Conservation (phyloP, 2,888 invertebrate species). For the Mellilla xanthometata region DNA sequence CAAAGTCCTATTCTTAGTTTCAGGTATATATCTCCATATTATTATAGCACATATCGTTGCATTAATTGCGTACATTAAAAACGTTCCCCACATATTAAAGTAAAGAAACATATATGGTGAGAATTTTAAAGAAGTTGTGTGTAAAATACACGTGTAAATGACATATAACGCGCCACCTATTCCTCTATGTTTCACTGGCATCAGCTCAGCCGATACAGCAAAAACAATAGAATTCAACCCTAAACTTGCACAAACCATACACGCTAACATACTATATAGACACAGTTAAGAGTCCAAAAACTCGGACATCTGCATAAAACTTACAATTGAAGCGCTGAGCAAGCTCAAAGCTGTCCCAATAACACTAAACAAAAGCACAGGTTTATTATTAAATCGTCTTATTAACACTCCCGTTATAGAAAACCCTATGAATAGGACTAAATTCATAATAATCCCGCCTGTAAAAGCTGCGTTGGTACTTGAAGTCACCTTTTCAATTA, state of each 20-base stretch:
- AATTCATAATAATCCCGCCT: slow-evolving; percentile 19
- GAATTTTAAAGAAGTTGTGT: slow-evolving; percentile 26
- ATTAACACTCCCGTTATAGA: slow-evolving; percentile 15
- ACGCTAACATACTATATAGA: slow-evolving; percentile 23
- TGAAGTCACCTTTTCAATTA: slow-evolving; percentile 15
- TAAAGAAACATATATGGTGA: slow-evolving; percentile 28
- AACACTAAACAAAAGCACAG: slow-evolving; percentile 18
- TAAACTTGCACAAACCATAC: slow-evolving; percentile 18
- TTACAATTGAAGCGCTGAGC: slow-evolving; percentile 8
- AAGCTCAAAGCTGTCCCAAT: slow-evolving; percentile 11
- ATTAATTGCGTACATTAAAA: slow-evolving; percentile 24
- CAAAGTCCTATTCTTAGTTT: slow-evolving; percentile 27
- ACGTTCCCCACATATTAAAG: slow-evolving; percentile 26
- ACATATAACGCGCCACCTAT: slow-evolving; percentile 28
- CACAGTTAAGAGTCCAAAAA: slow-evolving; percentile 20
- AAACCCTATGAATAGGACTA: slow-evolving; percentile 12
- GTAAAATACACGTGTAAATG: slow-evolving; percentile 20
- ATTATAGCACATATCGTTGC: slow-evolving; percentile 12
- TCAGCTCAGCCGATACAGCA: slow-evolving; percentile 24
- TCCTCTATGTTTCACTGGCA: slow-evolving; percentile 32
- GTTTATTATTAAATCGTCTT: slow-evolving; percentile 19
- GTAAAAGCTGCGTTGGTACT: slow-evolving; percentile 16
- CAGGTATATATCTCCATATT: slow-evolving; percentile 30
- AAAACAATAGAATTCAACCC: slow-evolving; percentile 19
- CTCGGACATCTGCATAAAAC: slow-evolving; percentile 18